phyloP scores from a whole-genome alignment of 1,140 invertebrate genomes.

The Lethrus apterus region DNA sequence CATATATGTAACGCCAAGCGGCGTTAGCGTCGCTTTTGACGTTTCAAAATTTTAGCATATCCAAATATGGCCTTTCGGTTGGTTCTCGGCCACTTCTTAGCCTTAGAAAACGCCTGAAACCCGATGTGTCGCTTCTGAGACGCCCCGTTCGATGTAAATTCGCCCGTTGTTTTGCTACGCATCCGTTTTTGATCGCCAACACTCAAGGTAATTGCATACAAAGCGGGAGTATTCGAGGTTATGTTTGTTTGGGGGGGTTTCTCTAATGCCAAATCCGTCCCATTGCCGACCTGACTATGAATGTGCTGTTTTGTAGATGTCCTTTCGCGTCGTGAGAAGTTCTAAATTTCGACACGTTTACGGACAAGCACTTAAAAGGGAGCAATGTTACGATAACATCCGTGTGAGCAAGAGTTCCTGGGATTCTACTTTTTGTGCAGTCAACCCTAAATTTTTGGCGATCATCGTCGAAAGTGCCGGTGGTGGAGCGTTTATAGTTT shows the following conservation, averaged over 20 bases:
- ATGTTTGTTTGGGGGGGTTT: conserved; percentile 13
- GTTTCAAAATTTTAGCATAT: conserved; percentile 29
- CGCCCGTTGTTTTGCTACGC: conserved; percentile 1
- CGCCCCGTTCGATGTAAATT: conserved; percentile 13
- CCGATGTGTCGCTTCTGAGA: conserved; percentile 14
- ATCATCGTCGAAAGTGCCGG: conserved; percentile 98
- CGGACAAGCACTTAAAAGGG: conserved; percentile 90
- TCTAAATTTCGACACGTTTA: conserved; percentile 99
- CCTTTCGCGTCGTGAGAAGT: conserved; percentile 90
- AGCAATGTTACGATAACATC: conserved; percentile 99
- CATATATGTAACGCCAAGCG: background rate
- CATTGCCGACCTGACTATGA: background rate
- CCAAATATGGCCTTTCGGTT: conserved; percentile 27
- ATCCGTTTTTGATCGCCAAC: conserved; percentile 2
- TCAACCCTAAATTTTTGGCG: conserved; percentile 98
- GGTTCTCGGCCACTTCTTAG: conserved; percentile 12
- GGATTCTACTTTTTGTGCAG: conserved; percentile 98
- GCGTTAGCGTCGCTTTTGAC: conserved; percentile 18
- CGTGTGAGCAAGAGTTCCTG: conserved; percentile 96
- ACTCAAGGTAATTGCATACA: conserved; percentile 8
- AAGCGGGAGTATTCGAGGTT: conserved; percentile 13
- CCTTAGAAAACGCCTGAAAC: conserved; percentile 14
- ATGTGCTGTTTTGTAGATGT: conserved; percentile 56
- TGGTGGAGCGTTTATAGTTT: conserved; percentile 95
- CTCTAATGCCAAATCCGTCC: background rate